These are phyloP conservation scores for Mactra quadrangularis DNA, from an alignment of 1,140 invertebrate species.

Conservation along the genomic window DNA sequence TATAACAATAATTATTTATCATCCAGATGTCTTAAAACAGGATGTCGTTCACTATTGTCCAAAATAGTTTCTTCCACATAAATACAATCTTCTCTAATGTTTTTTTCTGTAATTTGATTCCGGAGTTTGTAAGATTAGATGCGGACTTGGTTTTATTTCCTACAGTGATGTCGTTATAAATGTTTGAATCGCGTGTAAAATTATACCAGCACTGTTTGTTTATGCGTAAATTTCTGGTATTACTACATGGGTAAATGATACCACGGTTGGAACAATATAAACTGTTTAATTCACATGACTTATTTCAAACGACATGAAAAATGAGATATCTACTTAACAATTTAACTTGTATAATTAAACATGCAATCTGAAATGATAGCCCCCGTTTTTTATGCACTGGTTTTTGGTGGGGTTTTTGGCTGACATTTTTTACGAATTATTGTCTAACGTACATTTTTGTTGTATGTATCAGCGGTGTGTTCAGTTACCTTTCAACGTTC, in stretches of 20 bases:
- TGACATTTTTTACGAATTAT: too few relatives aligned
- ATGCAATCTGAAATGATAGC: too few relatives aligned
- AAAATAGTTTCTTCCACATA: conserved; percentile 17
- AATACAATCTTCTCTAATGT: conserved; percentile 16
- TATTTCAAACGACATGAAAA: conserved; percentile 27
- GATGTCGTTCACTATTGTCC: conserved; percentile 18
- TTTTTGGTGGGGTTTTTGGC: too few relatives aligned
- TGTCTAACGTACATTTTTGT: too few relatives aligned
- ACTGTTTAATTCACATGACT: conserved; percentile 31
- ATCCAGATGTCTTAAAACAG: not conserved
- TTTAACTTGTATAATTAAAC: too few relatives aligned
- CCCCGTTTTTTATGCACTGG: too few relatives aligned
- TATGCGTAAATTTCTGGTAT: conserved; percentile 39
- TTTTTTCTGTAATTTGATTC: conserved; percentile 42
- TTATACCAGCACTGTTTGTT: conserved; percentile 14
- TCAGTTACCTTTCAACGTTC: too few relatives aligned
- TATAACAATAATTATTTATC: too few relatives aligned
- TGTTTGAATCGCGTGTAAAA: conserved; percentile 49
- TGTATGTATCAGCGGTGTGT: too few relatives aligned
- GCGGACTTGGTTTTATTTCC: conserved; percentile 32
- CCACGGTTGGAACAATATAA: conserved; percentile 21
- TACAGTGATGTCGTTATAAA: conserved; percentile 43
- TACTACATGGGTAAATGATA: conserved; percentile 33
- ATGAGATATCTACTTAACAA: too few relatives aligned
- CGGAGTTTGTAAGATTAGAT: conserved; percentile 5